A percentile compares a stretch with the other conserved stretches of the same genome.
These are phyloP conservation scores for Adela reaumurella DNA, from an alignment of 2,888 invertebrate genomes.

Conservation along the genomic window DNA sequence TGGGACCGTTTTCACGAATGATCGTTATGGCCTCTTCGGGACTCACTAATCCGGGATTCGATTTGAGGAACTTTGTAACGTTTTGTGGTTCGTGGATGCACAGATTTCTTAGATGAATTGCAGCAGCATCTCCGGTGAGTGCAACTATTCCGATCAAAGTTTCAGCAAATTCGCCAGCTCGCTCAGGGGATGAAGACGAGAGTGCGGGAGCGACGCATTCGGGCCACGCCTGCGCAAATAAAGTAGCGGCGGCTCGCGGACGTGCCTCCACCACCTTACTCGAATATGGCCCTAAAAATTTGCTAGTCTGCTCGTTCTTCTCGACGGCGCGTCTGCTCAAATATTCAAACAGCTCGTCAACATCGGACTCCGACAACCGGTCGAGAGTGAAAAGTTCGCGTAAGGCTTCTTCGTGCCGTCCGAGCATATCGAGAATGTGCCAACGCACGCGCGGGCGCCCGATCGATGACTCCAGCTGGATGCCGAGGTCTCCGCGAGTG, in stretches of 20 bases:
- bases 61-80: slow-evolving; percentile 26
- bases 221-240: slow-evolving; percentile 23
- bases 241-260: slow-evolving; percentile 29
- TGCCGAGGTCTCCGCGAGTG: slow-evolving; percentile 11
- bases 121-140: slow-evolving; percentile 26
- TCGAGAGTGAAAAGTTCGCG: slow-evolving; percentile 28
- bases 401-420: slow-evolving; percentile 21
- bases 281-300: slow-evolving; percentile 20
- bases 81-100: slow-evolving; percentile 23
- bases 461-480: slow-evolving; percentile 10
- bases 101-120: slow-evolving; percentile 26
- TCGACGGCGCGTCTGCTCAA: slow-evolving; percentile 17
- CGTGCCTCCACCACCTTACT: slow-evolving; percentile 23
- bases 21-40: slow-evolving; percentile 37
- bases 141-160: slow-evolving; percentile 24
- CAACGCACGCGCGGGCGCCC: slow-evolving; percentile 30
- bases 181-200: slow-evolving; percentile 15
- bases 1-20: slow-evolving; percentile 25
- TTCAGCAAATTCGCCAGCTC: slow-evolving; percentile 25
- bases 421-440: slow-evolving; percentile 23
- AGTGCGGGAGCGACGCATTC: slow-evolving; percentile 19
- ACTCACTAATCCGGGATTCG: slow-evolving; percentile 29
- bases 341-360: slow-evolving; percentile 38
- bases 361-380: slow-evolving; percentile 24
- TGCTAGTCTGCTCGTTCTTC: slow-evolving; percentile 15